Percentiles rank a stretch among this genome's conserved stretches.
phyloP scores from a whole-genome alignment of 2,797 vertebrate genomes.

The Podarcis lilfordi region DNA sequence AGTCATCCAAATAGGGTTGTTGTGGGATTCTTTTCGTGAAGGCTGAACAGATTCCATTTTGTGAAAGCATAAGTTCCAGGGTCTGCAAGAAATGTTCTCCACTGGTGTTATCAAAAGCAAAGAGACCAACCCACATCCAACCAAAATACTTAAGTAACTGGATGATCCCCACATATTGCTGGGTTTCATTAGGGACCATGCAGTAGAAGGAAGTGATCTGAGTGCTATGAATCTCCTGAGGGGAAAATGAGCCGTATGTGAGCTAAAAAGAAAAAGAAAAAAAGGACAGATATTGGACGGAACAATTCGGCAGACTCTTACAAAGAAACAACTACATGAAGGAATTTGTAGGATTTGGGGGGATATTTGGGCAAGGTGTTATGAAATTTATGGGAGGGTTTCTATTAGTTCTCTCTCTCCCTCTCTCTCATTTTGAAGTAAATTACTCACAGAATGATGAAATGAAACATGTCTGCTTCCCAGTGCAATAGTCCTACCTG shows the following conservation, averaged over 20 bases:
- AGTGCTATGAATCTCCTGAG: neutral
- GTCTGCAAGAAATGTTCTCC: neutral
- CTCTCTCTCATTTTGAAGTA: too few species aligned
- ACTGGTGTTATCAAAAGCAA: neutral
- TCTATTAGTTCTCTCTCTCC: too few species aligned
- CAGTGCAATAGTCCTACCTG: neutral
- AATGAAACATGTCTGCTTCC: neutral
- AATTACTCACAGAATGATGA: neutral
- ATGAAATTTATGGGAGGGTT: neutral
- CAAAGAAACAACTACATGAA: too few species aligned
- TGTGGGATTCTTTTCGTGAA: neutral
- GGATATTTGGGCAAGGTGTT: neutral
- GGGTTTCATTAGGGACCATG: slow-evolving; percentile 1
- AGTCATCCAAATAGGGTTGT: too few species aligned
- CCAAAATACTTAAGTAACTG: neutral
- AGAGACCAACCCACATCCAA: slow-evolving; percentile 18
- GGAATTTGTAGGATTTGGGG: neutral
- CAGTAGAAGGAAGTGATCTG: neutral
- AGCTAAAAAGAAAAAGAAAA: neutral
- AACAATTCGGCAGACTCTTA: too few species aligned
- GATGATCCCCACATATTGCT: neutral
- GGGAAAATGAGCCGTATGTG: neutral
- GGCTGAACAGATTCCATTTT: neutral
- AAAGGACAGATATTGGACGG: neutral
- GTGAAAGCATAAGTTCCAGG: neutral